Evolutionary conservation across 2,113 vertebrate species (phyloP).

Genomic region (Mixornis gularis): DNA sequence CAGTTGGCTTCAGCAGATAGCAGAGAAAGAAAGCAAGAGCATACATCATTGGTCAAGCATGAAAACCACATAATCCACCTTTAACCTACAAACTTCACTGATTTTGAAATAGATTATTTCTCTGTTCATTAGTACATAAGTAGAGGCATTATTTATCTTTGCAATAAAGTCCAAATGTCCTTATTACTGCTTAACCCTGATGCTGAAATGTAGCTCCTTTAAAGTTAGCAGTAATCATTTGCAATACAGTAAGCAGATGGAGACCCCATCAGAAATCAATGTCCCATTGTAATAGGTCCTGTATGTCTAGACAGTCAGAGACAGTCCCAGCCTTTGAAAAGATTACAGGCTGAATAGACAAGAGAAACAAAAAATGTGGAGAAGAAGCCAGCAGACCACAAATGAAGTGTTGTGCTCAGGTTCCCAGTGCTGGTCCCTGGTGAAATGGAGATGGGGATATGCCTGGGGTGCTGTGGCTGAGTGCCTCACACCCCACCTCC

Average conservation of each 20-base stretch:
- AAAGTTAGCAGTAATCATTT: constrained; percentile 24
- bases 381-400: constrained; percentile 53
- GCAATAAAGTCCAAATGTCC: constrained; percentile 26
- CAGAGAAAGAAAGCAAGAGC: not conserved
- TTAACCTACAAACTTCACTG: not conserved
- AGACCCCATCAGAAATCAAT: constrained; percentile 46
- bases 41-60: not conserved
- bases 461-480: not conserved
- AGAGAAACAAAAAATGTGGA: constrained; percentile 47
- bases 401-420: constrained; percentile 38
- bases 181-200: constrained; percentile 23
- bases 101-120: constrained; percentile 53
- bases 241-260: constrained; percentile 45
- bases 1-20: not conserved
- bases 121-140: not conserved
- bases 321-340: constrained; percentile 48
- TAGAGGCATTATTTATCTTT: not conserved
- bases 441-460: not conserved
- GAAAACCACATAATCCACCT: constrained; percentile 3
- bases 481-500: not conserved
- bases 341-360: constrained; percentile 52
- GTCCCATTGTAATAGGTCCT: constrained; percentile 52
- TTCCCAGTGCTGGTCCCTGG: constrained; percentile 1
- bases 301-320: constrained; percentile 50
- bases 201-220: constrained; percentile 55